phyloP scores from a whole-genome alignment of 2,113 vertebrate species.

The Poecile atricapillus region DNA sequence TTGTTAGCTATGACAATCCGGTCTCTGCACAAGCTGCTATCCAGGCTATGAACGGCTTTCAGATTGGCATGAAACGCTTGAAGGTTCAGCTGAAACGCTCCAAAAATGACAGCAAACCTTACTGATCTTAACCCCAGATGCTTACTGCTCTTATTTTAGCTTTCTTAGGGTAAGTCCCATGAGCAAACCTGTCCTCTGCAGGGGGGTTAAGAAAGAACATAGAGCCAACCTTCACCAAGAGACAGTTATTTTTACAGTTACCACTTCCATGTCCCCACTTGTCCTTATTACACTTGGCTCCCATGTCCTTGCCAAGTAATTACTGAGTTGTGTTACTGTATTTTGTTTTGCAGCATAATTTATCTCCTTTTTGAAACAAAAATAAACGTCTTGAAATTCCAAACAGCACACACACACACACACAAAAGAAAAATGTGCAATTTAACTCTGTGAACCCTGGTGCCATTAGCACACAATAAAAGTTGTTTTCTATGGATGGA shows the following conservation, averaged over 20 bases:
- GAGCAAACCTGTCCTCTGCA: slow-evolving; percentile 85
- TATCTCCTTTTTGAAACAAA: slow-evolving; percentile 72
- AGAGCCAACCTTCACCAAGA: slow-evolving; percentile 84
- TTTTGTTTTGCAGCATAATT: slow-evolving; percentile 81
- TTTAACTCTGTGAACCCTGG: slow-evolving; percentile 92
- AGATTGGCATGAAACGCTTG: slow-evolving; percentile 99
- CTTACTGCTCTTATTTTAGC: slow-evolving; percentile 95
- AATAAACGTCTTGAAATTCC: slow-evolving; percentile 72
- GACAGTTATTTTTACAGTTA: slow-evolving; percentile 89
- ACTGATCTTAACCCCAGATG: slow-evolving; percentile 96
- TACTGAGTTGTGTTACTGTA: slow-evolving; percentile 81
- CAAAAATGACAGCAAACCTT: slow-evolving; percentile 99
- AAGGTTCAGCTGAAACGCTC: slow-evolving; percentile 99
- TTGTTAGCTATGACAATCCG: slow-evolving; percentile 99
- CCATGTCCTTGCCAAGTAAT: slow-evolving; percentile 80
- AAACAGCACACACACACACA: slow-evolving; percentile 42
- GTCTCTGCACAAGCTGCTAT: slow-evolving; percentile 99
- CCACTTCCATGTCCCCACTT: slow-evolving; percentile 89
- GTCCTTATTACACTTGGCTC: slow-evolving; percentile 84
- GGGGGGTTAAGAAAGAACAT: slow-evolving; percentile 85
- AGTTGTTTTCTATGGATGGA: slow-evolving; percentile 78
- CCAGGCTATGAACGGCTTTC: slow-evolving; percentile 99
- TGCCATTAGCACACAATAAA: slow-evolving; percentile 80
- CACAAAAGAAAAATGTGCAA: slow-evolving; percentile 82
- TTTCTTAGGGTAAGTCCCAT: slow-evolving; percentile 99